Evolutionary conservation across 1,140 invertebrate species (phyloP).

Genomic region (Drosophila mojavensis): DNA sequence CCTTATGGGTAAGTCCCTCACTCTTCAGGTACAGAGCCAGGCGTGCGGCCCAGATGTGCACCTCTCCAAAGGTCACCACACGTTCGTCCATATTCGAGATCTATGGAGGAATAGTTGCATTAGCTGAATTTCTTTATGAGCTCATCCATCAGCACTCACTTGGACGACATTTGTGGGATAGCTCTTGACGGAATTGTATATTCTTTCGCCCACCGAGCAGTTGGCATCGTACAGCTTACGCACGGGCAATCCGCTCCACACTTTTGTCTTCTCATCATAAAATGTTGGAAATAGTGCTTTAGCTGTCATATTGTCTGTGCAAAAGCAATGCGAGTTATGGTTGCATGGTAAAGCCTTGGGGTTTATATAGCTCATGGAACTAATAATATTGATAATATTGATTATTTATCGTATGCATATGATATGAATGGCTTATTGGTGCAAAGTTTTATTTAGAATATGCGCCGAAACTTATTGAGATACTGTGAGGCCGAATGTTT

Average conservation of each 20-base stretch:
- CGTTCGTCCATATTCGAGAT: conserved; percentile 56
- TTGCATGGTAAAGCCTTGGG: neutral
- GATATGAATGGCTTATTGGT: neutral
- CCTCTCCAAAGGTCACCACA: conserved; percentile 60
- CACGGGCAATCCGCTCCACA: conserved; percentile 52
- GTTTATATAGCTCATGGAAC: conserved; percentile 15
- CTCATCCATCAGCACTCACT: conserved; percentile 29
- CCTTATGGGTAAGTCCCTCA: conserved; percentile 56
- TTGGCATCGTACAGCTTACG: conserved; percentile 32
- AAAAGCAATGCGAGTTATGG: too few species aligned
- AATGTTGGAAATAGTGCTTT: conserved; percentile 56
- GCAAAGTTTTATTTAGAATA: conserved; percentile 15
- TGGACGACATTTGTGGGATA: conserved; percentile 59
- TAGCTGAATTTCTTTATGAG: neutral
- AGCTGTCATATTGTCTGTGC: conserved; percentile 50
- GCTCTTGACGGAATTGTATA: conserved; percentile 37
- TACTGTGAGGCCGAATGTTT: conserved; percentile 12
- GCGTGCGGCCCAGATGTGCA: conserved; percentile 46
- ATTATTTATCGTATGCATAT: conserved; percentile 19
- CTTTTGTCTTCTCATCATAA: conserved; percentile 58
- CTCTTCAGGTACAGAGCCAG: conserved; percentile 61
- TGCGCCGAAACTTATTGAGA: neutral
- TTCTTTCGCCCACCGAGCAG: conserved; percentile 39
- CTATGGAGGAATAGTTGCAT: conserved; percentile 13
- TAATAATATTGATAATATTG: conserved; percentile 20